Base-by-base conservation (phyloP, 2,113 vertebrate species). In the Catharus bicknelli region DNA sequence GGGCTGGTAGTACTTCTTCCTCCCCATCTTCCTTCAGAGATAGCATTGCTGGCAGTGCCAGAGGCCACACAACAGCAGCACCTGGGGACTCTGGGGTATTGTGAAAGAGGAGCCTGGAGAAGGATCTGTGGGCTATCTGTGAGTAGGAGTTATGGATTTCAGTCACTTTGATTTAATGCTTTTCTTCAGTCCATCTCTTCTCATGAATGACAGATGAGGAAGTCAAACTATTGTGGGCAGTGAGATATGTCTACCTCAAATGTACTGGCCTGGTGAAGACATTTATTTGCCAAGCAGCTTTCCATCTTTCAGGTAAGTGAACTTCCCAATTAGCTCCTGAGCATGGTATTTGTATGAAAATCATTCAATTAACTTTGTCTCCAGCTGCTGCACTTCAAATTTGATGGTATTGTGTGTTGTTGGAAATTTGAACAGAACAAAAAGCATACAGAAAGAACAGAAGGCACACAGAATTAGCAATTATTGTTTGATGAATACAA, bases 321-420 rank as follows among this genome's bases (percentile, higher is more conserved):
- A 98, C 68, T 97, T 98, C 15, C 93, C 95, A 64, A 97, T 97
- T 92, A 98, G 97, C 30, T 98, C 97, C 34, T 92, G 38, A 98
- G 97, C 0, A 95, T 97, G 72, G 97, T 43, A 91, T 98, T 97
- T 69, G 98, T 96, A 12, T 97, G 81, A 86, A 96, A 98, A 92
- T 98, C 94, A 45, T 98, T 98, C 40, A 96, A 97, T 90, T 98
- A 98, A 13, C 74, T 95, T 98, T 98, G 70, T 97, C 98, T 96
- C 98, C 90, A 99, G 97, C 22, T 98, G 96, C 98, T 92, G 97
- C 98, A 43, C 97, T 95, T 91, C 98, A 97, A 66, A 99, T 98
- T 96, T 98, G 97, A 95, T 93, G 97, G 90, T 98, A 97, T 97
- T 98, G 97, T 98, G 48, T 32, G 51, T 70, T 81, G 81, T 69